Evolutionary conservation across 92 coral and sea anemone genomes (phyloP).

Genomic region (Chrysogorgia sp.): DNA sequence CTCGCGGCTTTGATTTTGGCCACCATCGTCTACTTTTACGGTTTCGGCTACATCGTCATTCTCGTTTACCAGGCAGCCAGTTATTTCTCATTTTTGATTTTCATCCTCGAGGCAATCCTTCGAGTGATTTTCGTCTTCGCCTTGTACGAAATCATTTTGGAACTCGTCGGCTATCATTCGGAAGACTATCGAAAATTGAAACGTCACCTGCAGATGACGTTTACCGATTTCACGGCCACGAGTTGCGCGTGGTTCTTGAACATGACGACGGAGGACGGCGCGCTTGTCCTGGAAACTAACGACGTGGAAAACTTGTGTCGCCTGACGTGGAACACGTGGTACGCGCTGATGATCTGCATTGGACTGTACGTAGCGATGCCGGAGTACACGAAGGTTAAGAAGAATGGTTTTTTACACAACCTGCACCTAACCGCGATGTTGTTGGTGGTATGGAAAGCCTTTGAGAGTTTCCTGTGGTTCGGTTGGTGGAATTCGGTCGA

Average conservation of each 20-base stretch:
- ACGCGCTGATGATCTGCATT: background rate
- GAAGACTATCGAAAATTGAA: constrained; percentile 21
- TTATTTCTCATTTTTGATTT: background rate
- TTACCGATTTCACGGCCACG: constrained; percentile 14
- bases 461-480: constrained; percentile 17
- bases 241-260: background rate
- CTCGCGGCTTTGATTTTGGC: background rate
- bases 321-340: constrained; percentile 17
- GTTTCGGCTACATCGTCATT: background rate
- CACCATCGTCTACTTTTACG: constrained; percentile 13
- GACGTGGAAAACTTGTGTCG: constrained; percentile 28
- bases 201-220: background rate
- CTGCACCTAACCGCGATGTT: constrained; percentile 5
- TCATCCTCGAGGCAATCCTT: background rate
- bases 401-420: constrained; percentile 8
- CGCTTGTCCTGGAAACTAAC: constrained; percentile 12
- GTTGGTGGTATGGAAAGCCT: constrained; percentile 23
- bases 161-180: constrained; percentile 25
- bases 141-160: constrained; percentile 7
- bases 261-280: constrained; percentile 1
- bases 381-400: background rate
- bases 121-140: constrained; percentile 14
- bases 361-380: constrained; percentile 34
- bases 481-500: constrained; percentile 10
- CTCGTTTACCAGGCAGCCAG: constrained; percentile 3